phyloP scores from a whole-genome alignment of 2,797 vertebrate genomes.

The Ptychobarbus kaznakovi region DNA sequence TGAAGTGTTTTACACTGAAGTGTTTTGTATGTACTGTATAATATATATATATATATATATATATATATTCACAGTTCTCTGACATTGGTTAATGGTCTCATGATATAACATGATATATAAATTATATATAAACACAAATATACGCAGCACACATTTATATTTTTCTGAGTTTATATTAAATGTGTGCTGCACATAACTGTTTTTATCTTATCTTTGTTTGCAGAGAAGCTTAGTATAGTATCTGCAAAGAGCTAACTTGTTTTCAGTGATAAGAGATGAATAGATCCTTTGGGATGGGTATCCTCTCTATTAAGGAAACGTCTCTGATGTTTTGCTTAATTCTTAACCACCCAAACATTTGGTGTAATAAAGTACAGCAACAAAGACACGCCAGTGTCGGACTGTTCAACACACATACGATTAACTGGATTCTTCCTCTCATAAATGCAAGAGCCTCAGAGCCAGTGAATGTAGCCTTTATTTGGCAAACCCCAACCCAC shows the following conservation, averaged over 20 bases:
- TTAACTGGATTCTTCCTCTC: constrained; percentile 47
- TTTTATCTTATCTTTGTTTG: neutral
- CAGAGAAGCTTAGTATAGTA: neutral
- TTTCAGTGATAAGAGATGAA: constrained; percentile 36
- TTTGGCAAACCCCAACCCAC: constrained; percentile 46
- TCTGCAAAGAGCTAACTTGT: neutral
- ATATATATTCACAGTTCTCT: neutral
- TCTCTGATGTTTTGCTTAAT: constrained; percentile 44
- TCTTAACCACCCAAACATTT: constrained; percentile 52
- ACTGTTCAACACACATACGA: constrained; percentile 41
- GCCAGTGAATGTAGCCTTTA: constrained; percentile 62
- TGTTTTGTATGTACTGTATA: neutral
- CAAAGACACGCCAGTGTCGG: constrained; percentile 56
- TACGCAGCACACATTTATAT: neutral
- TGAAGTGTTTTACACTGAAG: neutral
- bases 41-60: neutral
- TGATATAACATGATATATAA: no score
- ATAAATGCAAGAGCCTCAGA: constrained; percentile 56
- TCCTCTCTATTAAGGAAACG: constrained; percentile 18
- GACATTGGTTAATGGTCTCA: no score
- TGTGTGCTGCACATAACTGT: neutral
- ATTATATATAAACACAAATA: neutral
- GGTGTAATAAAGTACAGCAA: constrained; percentile 49
- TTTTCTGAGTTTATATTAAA: neutral
- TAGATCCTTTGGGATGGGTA: constrained; percentile 27